A percentile compares a stretch with the other conserved stretches of the same genome.
Evolutionary conservation across 2,797 vertebrate species (phyloP).

Genomic region (Acanthiza pusilla): DNA sequence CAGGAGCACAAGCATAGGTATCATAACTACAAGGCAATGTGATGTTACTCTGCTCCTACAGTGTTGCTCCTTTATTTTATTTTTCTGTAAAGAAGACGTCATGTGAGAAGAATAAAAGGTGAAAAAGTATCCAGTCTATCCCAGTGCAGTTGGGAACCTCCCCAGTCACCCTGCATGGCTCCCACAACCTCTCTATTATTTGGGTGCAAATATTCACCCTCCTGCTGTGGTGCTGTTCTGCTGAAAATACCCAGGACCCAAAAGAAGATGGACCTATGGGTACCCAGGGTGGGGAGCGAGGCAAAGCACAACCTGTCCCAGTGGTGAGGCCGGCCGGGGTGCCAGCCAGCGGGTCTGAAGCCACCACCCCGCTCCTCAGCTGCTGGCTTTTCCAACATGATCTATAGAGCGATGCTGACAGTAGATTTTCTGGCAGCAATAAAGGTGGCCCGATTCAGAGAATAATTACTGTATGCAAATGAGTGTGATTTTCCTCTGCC

Average conservation of each 20-base stretch:
- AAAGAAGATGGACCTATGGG: not conserved
- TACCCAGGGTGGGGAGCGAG: accelerated
- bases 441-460: slow-evolving; percentile 84
- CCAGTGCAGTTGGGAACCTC: not conserved
- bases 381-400: slow-evolving; percentile 72
- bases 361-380: slow-evolving; percentile 63
- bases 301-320: not conserved
- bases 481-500: slow-evolving; percentile 80
- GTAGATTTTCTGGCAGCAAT: slow-evolving; percentile 84
- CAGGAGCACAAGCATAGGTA: not conserved
- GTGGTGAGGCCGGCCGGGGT: not conserved
- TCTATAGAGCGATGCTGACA: slow-evolving; percentile 81
- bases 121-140: not conserved
- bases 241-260: not conserved
- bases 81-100: not conserved
- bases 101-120: not conserved
- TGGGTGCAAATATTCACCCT: not conserved
- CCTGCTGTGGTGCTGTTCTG: not conserved
- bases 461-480: slow-evolving; percentile 90
- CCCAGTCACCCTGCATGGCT: not conserved
- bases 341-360: not conserved
- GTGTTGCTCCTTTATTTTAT: not conserved
- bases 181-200: not conserved
- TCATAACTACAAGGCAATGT: not conserved
- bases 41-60: accelerated